Conservation (phyloP, 2,113 vertebrate species). For the Sylvia atricapilla region DNA sequence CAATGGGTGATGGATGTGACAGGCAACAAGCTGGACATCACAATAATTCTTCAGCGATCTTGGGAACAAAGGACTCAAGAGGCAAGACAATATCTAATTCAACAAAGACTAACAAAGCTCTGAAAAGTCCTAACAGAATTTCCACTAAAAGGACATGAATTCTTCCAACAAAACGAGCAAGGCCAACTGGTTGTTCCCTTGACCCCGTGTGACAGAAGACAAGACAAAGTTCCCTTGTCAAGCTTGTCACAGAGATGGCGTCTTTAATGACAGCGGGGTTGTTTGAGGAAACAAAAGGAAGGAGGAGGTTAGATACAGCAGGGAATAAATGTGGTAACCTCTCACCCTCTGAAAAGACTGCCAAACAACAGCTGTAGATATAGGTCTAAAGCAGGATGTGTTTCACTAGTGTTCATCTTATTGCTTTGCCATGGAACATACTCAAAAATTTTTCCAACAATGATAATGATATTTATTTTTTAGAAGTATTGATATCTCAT, state of each 20-base stretch:
- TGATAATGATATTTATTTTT: neutral
- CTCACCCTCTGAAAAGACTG: conserved; percentile 22
- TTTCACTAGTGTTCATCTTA: neutral
- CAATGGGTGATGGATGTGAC: neutral
- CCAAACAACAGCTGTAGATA: neutral
- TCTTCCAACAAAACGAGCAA: neutral
- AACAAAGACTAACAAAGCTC: conserved; percentile 20
- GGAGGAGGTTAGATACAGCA: neutral
- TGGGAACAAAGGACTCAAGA: conserved; percentile 3
- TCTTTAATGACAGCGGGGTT: neutral
- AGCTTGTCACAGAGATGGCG: neutral
- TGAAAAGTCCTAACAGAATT: conserved; percentile 18
- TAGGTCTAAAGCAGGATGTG: neutral
- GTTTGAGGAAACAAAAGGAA: conserved; percentile 29
- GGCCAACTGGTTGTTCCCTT: conserved; percentile 24
- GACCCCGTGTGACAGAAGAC: neutral
- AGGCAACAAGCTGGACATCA: neutral
- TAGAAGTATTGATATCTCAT: neutral
- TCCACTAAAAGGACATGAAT: conserved; percentile 4
- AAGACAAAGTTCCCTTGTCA: conserved; percentile 19
- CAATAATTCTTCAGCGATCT: neutral
- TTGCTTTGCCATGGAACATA: neutral
- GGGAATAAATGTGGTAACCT: conserved; percentile 21
- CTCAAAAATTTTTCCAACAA: neutral
- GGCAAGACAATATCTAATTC: neutral